Evolutionary conservation across 2,797 vertebrate species (phyloP).

Genomic region (Gymnoscopelus microlampas): DNA sequence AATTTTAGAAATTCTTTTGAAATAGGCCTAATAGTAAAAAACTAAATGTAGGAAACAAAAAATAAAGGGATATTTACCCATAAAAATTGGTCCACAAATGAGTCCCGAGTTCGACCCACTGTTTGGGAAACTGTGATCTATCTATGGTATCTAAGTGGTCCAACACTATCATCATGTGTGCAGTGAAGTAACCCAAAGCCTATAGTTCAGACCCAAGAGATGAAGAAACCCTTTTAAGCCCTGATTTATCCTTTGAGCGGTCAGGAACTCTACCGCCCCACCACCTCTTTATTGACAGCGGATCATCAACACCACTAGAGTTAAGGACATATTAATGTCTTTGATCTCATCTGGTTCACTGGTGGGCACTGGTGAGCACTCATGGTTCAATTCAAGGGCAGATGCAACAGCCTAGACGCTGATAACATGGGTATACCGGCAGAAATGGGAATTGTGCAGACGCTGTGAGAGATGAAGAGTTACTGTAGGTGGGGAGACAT

Average conservation of each 20-base stretch:
- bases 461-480: too few species aligned
- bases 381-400: slow-evolving; percentile 25
- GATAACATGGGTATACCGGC: background rate
- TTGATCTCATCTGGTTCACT: background rate
- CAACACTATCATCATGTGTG: background rate
- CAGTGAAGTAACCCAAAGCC: slow-evolving; percentile 27
- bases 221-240: background rate
- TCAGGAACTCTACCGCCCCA: background rate
- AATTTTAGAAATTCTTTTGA: too few species aligned
- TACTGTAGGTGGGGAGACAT: too few species aligned
- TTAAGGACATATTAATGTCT: background rate
- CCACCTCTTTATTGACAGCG: slow-evolving; percentile 15
- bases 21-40: too few species aligned
- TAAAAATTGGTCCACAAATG: too few species aligned
- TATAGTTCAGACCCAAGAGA: slow-evolving; percentile 20
- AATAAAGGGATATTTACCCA: too few species aligned
- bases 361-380: slow-evolving; percentile 7
- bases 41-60: too few species aligned
- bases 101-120: too few species aligned
- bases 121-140: too few species aligned
- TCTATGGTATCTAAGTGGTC: too few species aligned
- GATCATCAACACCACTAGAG: slow-evolving; percentile 12
- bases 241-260: background rate
- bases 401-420: slow-evolving; percentile 12
- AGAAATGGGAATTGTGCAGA: background rate